phyloP scores from a whole-genome alignment of 2,888 invertebrate genomes.

The Thereva nobilitata region DNA sequence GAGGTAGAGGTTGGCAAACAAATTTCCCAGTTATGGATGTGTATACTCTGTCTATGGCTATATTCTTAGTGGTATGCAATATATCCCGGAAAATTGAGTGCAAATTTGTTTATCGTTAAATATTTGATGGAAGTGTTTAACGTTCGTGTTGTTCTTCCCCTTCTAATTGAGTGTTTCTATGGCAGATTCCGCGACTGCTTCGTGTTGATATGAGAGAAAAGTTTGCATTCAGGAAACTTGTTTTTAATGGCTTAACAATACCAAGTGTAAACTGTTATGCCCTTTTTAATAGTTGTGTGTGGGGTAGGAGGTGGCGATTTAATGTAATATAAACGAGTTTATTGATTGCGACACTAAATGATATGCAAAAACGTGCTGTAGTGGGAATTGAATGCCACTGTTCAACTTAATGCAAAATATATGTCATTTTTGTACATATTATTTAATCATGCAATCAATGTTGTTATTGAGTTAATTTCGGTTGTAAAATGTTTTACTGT shows the following conservation, averaged over 20 bases:
- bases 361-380: too few species aligned
- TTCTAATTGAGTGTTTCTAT: conserved; percentile 25
- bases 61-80: conserved; percentile 5
- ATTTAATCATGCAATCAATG: too few species aligned
- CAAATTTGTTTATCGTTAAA: conserved; percentile 30
- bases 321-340: too few species aligned
- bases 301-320: too few species aligned
- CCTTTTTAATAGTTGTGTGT: neutral
- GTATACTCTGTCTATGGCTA: neutral
- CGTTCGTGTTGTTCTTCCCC: conserved; percentile 22
- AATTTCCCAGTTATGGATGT: conserved; percentile 17
- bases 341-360: too few species aligned
- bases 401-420: too few species aligned
- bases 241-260: conserved; percentile 20
- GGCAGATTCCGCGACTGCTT: conserved; percentile 7
- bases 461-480: too few species aligned
- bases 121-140: conserved; percentile 33
- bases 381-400: too few species aligned
- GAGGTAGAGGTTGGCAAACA: conserved; percentile 7
- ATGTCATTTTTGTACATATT: too few species aligned
- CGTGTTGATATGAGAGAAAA: conserved; percentile 24
- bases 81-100: conserved; percentile 29
- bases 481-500: too few species aligned
- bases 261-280: neutral
- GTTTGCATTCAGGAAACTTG: conserved; percentile 20